Evolutionary conservation across 1,140 invertebrate species (phyloP).

Genomic region (Cotesia vestalis): DNA sequence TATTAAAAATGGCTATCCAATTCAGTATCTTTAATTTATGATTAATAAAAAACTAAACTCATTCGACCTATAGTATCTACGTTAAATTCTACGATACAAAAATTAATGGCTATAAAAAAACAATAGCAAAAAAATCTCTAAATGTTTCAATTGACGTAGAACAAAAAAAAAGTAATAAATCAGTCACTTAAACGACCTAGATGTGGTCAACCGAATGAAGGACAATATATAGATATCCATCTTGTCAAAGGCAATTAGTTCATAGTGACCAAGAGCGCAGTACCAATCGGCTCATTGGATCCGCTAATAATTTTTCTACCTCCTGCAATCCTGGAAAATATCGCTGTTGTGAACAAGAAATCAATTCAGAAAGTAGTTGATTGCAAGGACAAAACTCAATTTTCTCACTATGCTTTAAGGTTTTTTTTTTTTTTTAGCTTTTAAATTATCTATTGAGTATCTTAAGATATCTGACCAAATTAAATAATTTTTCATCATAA

Average conservation of each 20-base stretch:
- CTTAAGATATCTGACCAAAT: background rate
- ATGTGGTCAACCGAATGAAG: background rate
- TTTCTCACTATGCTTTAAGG: background rate
- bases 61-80: too few species aligned
- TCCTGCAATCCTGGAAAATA: background rate
- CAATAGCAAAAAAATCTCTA: background rate
- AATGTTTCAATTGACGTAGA: background rate
- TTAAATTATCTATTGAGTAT: background rate
- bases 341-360: background rate
- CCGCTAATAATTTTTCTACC: slow-evolving; percentile 2
- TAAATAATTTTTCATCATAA: background rate
- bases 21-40: too few species aligned
- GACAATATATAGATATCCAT: background rate
- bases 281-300: slow-evolving; percentile 10
- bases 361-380: slow-evolving; percentile 6
- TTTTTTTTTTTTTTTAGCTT: background rate
- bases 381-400: background rate
- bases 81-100: too few species aligned
- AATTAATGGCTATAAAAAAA: too few species aligned
- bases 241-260: slow-evolving; percentile 17
- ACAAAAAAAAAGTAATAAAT: background rate
- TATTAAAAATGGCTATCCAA: too few species aligned
- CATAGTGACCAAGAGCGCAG: background rate
- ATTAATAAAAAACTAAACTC: too few species aligned
- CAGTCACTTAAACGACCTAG: background rate